These are phyloP conservation scores for Picathartes gymnocephalus DNA, from an alignment of 2,113 vertebrate species.

Conservation along the genomic window DNA sequence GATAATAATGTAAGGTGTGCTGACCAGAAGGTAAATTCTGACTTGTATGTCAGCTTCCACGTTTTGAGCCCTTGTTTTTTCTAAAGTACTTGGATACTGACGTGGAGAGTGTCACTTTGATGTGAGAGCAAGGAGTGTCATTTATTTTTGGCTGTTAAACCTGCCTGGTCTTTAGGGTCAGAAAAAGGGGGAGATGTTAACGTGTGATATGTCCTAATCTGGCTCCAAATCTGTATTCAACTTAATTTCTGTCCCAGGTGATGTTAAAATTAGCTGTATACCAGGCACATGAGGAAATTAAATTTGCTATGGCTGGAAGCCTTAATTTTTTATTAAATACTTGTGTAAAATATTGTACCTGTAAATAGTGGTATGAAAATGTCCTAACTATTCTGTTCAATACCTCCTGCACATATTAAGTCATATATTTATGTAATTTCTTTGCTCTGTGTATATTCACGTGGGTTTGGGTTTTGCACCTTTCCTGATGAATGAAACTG, in stretches of 20 bases:
- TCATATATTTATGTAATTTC: neutral
- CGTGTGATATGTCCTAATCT: neutral
- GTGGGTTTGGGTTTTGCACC: neutral
- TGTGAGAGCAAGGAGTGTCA: neutral
- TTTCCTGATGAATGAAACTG: neutral
- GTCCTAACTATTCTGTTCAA: neutral
- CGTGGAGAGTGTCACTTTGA: fast-evolving
- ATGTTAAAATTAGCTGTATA: neutral
- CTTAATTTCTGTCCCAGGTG: neutral
- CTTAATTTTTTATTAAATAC: neutral
- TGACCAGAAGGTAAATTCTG: neutral
- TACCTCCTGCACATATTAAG: neutral
- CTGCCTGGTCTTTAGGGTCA: neutral
- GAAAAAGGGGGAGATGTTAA: neutral
- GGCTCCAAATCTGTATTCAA: neutral
- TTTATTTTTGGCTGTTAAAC: neutral
- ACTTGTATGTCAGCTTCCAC: neutral
- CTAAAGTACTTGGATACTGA: neutral
- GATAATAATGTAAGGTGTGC: neutral
- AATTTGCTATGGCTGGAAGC: neutral
- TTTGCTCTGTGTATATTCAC: neutral
- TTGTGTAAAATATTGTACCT: neutral
- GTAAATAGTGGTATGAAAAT: neutral
- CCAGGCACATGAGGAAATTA: neutral
- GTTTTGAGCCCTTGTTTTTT: neutral